Evolutionary conservation across 1,140 invertebrate species (phyloP).

Genomic region (Heliconius hewitsoni): DNA sequence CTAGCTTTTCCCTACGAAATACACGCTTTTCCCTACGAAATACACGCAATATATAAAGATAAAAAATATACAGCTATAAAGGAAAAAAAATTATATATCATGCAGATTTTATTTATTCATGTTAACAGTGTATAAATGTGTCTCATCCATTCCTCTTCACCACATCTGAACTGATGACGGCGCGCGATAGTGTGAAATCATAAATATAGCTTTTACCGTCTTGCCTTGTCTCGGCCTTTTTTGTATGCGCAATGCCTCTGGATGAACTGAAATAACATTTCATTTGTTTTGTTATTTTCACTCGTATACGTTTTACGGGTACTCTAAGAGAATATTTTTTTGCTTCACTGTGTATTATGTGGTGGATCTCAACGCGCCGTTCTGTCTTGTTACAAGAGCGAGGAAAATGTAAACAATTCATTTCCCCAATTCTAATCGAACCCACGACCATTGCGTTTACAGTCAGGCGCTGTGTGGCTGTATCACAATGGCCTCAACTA

Average conservation of each 20-base stretch:
- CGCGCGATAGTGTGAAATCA: slow-evolving; percentile 68
- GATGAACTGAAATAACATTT: slow-evolving; percentile 41
- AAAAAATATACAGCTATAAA: neutral
- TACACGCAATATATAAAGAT: neutral
- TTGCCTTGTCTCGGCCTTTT: slow-evolving; percentile 60
- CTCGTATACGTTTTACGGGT: neutral
- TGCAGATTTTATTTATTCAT: slow-evolving; percentile 34
- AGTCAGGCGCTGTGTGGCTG: no score
- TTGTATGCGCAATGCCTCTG: slow-evolving; percentile 49
- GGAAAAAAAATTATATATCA: neutral
- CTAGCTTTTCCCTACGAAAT: neutral
- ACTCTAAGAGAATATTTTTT: neutral
- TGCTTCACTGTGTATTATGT: neutral
- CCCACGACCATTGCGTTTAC: no score
- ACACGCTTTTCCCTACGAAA: no score
- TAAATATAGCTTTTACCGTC: slow-evolving; percentile 71
- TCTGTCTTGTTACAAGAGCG: no score
- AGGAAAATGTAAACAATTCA: no score
- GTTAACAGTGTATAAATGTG: slow-evolving; percentile 26
- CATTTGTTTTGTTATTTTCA: slow-evolving; percentile 18
- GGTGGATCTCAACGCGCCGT: no score
- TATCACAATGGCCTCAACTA: no score
- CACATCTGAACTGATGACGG: slow-evolving; percentile 58
- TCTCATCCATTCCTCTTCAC: slow-evolving; percentile 48
- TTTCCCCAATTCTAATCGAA: no score